These are phyloP conservation scores for Scomber colias DNA, from an alignment of 2,113 vertebrate genomes.

Conservation along the genomic window DNA sequence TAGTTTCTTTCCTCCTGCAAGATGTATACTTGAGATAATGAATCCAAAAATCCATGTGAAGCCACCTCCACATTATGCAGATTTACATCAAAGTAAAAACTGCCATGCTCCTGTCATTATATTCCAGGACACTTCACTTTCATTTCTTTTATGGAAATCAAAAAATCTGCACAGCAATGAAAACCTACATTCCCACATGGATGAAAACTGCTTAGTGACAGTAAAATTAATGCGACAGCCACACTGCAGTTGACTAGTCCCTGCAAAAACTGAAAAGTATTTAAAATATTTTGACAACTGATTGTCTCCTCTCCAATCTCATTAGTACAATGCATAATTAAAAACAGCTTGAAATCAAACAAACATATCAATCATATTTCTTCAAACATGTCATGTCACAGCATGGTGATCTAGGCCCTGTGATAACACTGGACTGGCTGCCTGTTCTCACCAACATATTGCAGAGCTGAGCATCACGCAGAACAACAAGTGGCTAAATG, in stretches of 20 bases:
- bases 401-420: neutral
- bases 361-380: constrained; percentile 29
- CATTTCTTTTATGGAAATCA: neutral
- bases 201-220: constrained; percentile 9
- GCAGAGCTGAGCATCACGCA: constrained; percentile 9
- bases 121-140: neutral
- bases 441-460: neutral
- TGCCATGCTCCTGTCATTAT: neutral
- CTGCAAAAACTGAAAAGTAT: neutral
- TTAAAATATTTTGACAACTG: constrained; percentile 37
- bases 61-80: constrained; percentile 1
- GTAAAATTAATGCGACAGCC: constrained; percentile 3
- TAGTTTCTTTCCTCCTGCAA: neutral
- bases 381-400: neutral
- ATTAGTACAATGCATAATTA: constrained; percentile 39
- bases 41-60: neutral
- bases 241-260: neutral
- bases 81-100: neutral
- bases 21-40: constrained; percentile 6
- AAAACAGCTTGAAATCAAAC: constrained; percentile 15
- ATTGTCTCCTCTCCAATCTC: constrained; percentile 11
- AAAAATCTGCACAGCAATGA: neutral
- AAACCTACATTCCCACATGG: constrained; percentile 4
- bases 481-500: neutral
- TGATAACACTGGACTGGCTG: neutral